Percentiles rank a stretch among this genome's conserved stretches.
These are phyloP conservation scores for Sebastolobus alascanus DNA, from an alignment of 2,797 vertebrate genomes.

Conservation along the genomic window DNA sequence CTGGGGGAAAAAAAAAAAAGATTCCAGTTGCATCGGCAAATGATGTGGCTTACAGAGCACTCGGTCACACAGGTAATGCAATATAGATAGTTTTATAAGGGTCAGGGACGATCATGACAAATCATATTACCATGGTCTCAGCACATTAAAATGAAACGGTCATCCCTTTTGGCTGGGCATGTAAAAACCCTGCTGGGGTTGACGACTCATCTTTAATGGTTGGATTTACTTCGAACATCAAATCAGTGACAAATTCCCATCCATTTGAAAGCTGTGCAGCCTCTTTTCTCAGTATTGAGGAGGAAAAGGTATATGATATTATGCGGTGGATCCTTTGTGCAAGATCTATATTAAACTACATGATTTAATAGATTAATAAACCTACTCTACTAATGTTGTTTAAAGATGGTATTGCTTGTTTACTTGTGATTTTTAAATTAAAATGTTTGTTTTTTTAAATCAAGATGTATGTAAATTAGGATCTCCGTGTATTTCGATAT, in stretches of 20 bases:
- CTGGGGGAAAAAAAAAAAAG: slow-evolving; percentile 1
- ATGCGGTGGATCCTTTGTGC: neutral
- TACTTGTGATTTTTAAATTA: neutral
- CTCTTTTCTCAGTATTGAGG: neutral
- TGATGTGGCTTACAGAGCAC: slow-evolving; percentile 37
- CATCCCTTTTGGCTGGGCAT: slow-evolving; percentile 13
- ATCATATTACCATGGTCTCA: slow-evolving; percentile 51
- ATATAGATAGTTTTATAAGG: slow-evolving; percentile 57
- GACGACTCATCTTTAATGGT: slow-evolving; percentile 31
- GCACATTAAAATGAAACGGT: slow-evolving; percentile 60
- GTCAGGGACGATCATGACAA: slow-evolving; percentile 63
- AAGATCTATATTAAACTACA: neutral
- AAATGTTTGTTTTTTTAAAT: neutral
- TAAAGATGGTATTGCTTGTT: neutral
- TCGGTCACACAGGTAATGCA: slow-evolving; percentile 60
- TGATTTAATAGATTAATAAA: neutral
- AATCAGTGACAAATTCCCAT: slow-evolving; percentile 14
- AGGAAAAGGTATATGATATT: neutral
- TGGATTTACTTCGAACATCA: slow-evolving; percentile 29
- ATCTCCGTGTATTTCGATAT: neutral
- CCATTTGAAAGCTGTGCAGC: slow-evolving; percentile 4
- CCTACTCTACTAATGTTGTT: neutral
- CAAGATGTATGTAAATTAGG: neutral
- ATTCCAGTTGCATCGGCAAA: slow-evolving; percentile 20
- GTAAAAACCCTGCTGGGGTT: slow-evolving; percentile 35